phyloP scores from a whole-genome alignment of 2,888 invertebrate genomes.

The Drosophila nigritarsus region DNA sequence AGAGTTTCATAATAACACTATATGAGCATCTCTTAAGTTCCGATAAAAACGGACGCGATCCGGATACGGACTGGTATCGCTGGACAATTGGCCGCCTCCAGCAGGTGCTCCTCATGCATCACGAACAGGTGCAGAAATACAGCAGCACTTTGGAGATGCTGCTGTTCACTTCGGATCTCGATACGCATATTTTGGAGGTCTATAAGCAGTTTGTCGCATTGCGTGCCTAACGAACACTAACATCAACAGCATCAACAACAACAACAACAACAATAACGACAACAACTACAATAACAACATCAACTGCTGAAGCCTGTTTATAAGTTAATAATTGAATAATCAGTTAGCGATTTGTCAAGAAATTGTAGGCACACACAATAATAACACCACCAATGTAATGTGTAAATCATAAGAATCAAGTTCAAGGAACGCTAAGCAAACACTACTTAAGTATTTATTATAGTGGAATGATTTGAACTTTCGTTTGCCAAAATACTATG shows the following conservation, averaged over 20 bases:
- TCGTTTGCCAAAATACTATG: not conserved
- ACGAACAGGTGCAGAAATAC: constrained; percentile 98
- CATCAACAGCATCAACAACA: not conserved
- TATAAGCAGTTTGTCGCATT: constrained; percentile 99
- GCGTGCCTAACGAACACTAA: constrained; percentile 76
- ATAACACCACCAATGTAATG: not conserved
- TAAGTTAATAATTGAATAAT: not conserved
- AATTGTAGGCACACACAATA: not conserved
- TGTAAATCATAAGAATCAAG: not conserved
- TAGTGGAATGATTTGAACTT: not conserved
- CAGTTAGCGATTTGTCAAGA: not conserved
- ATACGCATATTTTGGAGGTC: constrained; percentile 97
- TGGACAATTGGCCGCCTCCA: constrained; percentile 97
- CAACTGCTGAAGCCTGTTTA: not conserved
- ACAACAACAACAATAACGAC: not conserved
- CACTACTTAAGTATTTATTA: not conserved
- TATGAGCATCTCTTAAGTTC: constrained; percentile 97
- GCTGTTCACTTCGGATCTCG: constrained; percentile 97
- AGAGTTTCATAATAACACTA: constrained; percentile 98
- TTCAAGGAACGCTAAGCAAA: constrained; percentile 3
- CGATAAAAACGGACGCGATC: constrained; percentile 96
- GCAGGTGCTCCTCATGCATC: constrained; percentile 98
- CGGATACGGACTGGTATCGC: constrained; percentile 97
- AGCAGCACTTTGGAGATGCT: constrained; percentile 97
- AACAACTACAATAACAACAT: not conserved